Evolutionary conservation across 1,140 invertebrate species (phyloP).

Genomic region (Campoletis sonorensis): DNA sequence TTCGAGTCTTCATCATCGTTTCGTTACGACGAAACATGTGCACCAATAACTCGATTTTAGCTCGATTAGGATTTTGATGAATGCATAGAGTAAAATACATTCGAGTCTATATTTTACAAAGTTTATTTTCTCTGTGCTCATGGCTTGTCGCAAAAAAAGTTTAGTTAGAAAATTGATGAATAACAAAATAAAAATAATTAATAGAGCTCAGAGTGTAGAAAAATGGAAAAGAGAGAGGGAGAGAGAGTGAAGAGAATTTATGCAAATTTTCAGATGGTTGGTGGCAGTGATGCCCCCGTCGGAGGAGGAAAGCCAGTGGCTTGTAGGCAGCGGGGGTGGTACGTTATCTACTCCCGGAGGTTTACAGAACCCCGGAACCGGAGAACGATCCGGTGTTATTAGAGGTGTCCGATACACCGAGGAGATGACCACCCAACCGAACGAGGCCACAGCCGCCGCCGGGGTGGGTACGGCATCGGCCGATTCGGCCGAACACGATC

Average conservation of each 20-base stretch:
- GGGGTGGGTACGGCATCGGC: conserved; percentile 66
- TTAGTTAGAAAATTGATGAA: too few species aligned
- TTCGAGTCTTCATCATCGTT: too few species aligned
- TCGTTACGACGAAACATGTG: too few species aligned
- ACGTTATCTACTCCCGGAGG: conserved; percentile 57
- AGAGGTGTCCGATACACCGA: conserved; percentile 66
- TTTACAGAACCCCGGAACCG: conserved; percentile 52
- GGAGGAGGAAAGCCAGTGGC: conserved; percentile 73
- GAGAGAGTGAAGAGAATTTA: conserved; percentile 21
- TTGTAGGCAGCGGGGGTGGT: conserved; percentile 69
- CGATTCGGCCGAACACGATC: conserved; percentile 71
- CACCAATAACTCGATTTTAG: too few species aligned
- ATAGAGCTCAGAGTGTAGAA: too few species aligned
- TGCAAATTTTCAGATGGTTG: conserved; percentile 65
- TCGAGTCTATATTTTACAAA: too few species aligned
- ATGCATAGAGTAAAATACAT: too few species aligned
- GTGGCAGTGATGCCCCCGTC: conserved; percentile 73
- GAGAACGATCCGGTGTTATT: conserved; percentile 55
- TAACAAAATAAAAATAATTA: too few species aligned
- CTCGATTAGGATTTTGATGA: too few species aligned
- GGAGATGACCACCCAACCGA: conserved; percentile 66
- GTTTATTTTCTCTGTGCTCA: too few species aligned
- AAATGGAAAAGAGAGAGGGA: too few species aligned
- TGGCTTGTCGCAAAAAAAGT: too few species aligned
- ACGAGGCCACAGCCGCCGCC: conserved; percentile 58